phyloP scores from a whole-genome alignment of 53 echinoderm and acorn worm genomes.

The Echinometra lucunter region DNA sequence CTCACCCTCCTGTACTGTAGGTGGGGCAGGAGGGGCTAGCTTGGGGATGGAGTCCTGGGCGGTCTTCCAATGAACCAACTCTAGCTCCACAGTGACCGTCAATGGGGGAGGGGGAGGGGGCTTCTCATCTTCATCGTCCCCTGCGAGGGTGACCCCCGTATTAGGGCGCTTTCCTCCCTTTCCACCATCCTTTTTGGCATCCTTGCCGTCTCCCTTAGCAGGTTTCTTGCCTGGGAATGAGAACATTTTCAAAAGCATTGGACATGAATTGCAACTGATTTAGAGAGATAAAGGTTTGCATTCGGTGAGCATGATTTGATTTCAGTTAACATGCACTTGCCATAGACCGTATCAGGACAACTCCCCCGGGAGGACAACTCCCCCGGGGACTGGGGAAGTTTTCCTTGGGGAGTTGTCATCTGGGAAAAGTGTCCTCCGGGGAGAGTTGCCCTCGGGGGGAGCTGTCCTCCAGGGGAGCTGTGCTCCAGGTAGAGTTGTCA shows the following conservation, averaged over 20 bases:
- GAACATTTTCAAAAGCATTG: not conserved
- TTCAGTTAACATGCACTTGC: too few relatives aligned
- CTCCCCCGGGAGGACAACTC: too few relatives aligned
- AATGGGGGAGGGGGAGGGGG: conserved; percentile 83
- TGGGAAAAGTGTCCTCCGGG: too few relatives aligned
- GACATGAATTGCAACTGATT: too few relatives aligned
- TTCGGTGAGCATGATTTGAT: too few relatives aligned
- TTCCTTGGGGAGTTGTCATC: too few relatives aligned
- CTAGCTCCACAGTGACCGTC: conserved; percentile 75
- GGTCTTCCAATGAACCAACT: conserved; percentile 91
- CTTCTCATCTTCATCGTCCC: conserved; percentile 79
- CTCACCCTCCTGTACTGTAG: not conserved
- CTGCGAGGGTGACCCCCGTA: conserved; percentile 71
- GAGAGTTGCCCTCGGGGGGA: too few relatives aligned
- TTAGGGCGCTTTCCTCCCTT: conserved; percentile 75
- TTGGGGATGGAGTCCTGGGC: conserved; percentile 93
- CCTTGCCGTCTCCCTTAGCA: conserved; percentile 84
- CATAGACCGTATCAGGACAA: too few relatives aligned
- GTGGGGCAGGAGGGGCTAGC: conserved; percentile 47
- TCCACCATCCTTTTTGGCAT: conserved; percentile 73
- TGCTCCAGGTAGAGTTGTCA: too few relatives aligned
- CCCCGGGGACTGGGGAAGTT: too few relatives aligned
- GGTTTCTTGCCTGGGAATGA: conserved; percentile 71
- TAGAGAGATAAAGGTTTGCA: too few relatives aligned
- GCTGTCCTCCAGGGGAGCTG: too few relatives aligned